Evolutionary conservation across 2,888 invertebrate species (phyloP).

Genomic region (Acrobasis suavella): DNA sequence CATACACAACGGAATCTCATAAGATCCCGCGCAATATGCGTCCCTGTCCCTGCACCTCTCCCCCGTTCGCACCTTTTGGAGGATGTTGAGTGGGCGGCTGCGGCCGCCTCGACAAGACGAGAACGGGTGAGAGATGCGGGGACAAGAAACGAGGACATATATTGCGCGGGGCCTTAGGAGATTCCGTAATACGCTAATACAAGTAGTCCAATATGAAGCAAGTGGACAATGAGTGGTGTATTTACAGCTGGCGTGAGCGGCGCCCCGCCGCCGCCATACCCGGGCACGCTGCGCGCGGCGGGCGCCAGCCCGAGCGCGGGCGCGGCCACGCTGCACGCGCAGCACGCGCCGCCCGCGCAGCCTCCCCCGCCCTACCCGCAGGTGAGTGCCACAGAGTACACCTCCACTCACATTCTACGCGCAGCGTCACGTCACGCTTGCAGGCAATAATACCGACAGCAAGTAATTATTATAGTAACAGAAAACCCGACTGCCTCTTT

Average conservation of each 20-base stretch:
- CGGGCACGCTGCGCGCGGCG: conserved; percentile 87
- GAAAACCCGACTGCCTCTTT: too few species aligned
- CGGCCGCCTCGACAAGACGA: too few species aligned
- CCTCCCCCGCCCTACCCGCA: conserved; percentile 79
- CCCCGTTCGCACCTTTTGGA: too few species aligned
- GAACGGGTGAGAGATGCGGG: too few species aligned
- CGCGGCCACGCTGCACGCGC: conserved; percentile 85
- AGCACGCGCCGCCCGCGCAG: conserved; percentile 74
- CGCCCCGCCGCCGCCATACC: conserved; percentile 89
- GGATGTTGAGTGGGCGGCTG: too few species aligned
- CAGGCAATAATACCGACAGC: neutral
- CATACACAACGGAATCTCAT: too few species aligned
- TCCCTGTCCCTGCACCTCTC: too few species aligned
- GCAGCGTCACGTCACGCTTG: neutral
- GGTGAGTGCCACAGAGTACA: conserved; percentile 43
- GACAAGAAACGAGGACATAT: too few species aligned
- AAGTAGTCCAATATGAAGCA: conserved; percentile 12
- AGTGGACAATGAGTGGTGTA: conserved; percentile 41
- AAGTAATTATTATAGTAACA: too few species aligned
- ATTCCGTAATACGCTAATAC: too few species aligned
- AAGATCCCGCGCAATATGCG: too few species aligned
- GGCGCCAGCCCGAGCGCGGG: conserved; percentile 81
- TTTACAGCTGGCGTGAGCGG: conserved; percentile 61
- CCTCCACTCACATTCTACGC: conserved; percentile 9
- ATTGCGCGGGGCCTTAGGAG: too few species aligned